Conservation (phyloP, 53 echinoderm and acorn worm species). For the Antedon mediterranea region DNA sequence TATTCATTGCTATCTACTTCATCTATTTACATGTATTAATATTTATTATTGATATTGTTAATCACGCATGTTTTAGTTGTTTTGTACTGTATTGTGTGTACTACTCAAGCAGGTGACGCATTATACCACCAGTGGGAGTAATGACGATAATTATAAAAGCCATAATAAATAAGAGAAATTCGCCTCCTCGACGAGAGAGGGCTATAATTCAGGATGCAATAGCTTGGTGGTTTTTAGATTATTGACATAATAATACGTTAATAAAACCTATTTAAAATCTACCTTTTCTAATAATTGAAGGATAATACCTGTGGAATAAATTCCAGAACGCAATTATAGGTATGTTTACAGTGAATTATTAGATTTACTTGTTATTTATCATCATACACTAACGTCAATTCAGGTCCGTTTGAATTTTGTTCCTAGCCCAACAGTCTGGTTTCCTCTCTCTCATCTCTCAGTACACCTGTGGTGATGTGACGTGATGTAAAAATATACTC, state of each 20-base stretch:
- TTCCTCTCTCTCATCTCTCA: too few relatives aligned
- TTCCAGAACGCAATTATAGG: background rate
- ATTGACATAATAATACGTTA: background rate
- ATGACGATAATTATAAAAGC: background rate
- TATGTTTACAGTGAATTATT: background rate
- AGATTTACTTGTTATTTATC: background rate
- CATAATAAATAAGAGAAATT: background rate
- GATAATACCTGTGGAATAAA: background rate
- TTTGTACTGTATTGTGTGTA: too few relatives aligned
- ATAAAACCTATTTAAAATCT: background rate
- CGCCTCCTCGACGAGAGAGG: background rate
- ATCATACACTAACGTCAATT: background rate
- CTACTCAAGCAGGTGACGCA: too few relatives aligned
- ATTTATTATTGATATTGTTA: too few relatives aligned
- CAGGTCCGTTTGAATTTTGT: too few relatives aligned
- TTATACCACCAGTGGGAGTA: background rate
- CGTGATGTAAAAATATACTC: too few relatives aligned
- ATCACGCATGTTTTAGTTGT: too few relatives aligned
- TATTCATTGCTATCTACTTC: too few relatives aligned
- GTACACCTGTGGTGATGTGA: too few relatives aligned
- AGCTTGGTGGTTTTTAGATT: background rate
- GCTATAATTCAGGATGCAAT: background rate
- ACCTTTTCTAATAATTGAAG: background rate
- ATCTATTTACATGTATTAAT: too few relatives aligned
- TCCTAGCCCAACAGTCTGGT: background rate